Evolutionary conservation across 2,797 vertebrate genomes (phyloP), one percentile per base, ranked within the genome.

Genomic region (Chromobotia macracanthus): DNA sequence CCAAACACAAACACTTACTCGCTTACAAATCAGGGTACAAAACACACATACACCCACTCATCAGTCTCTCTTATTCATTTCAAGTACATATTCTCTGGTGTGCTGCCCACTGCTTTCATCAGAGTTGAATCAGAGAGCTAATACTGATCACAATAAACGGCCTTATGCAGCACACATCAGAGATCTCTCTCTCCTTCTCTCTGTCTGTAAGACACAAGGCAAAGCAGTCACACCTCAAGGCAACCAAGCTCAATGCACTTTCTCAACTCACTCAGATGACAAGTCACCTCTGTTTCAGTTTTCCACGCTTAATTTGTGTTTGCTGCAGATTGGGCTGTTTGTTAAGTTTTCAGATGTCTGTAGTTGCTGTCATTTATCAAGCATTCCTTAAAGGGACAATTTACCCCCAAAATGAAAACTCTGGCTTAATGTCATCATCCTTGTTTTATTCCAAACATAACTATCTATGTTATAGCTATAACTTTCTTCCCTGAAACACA

Each of bases 31-130:
- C 63, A 60, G 18, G n/a, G 13, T 80, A 80, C 75, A 48, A 84
- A 78, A 79, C 75, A 79, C 74, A 84, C 69, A 44, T 10, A 44
- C 41, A 78, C 76, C 78, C 64, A 83, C 85, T 81, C 83, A 86
- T 83, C 79, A 82, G 83, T 82, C 72, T 79, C 75, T 66, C 51
- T 78, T 72, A 76, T 79, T 85, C 76, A 82, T 84, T 83, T 84
- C 71, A 82, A 75, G 82, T 74, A 87, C 88, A 90, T 88, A 92
- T 90, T 91, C 86, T 87, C 91, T 91, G 88, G 80, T 63, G 16
- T 58, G 58, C 21, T 67, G 84, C 85, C 80, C 31, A 84, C 81
- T 90, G 83, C 90, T 92, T 93, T 94, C 89, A 92, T 93, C 91
- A 88, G 87, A 90, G 91, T 83, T 88, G 75, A 89, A 85, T 86